Evolutionary conservation across 2,113 vertebrate species (phyloP), one percentile per base, ranked within the genome.

Genomic region (Amazona guildingii): DNA sequence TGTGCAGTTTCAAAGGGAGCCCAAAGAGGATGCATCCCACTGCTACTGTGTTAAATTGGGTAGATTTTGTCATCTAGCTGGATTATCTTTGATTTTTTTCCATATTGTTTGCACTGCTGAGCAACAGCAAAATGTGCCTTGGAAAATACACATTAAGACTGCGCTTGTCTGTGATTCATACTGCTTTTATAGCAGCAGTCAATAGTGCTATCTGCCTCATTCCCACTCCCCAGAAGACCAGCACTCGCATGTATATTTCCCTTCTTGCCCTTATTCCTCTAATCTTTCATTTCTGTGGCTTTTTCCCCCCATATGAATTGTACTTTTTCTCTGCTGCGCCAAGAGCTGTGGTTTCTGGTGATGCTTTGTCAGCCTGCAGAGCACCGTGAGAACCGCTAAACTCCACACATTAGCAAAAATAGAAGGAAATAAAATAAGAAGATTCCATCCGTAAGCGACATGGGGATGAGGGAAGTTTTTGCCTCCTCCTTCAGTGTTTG

Each of bases 231-330:
- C 86, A 78, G 51, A 70, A 90, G 80, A 61, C 59, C 9, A 2
- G 68, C 28, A 75, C 73, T 55, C 4, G 1, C 3, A 1, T 0
- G 0, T 5, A 25, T 64, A 76, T 59, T 49, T 54, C 51, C 35
- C 43, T 77, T 67, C 62, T 81, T 70, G 17, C n/a, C 81, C 46
- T 88, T 81, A 24, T 33, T 86, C 43, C 51, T 86, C 61, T 84
- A 13, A 46, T 51, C 12, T 91, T 66, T 37, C 29, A 17, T 33
- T 82, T 49, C 64, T 63, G 17, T 46, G 17, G 19, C 10, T 16
- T 37, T 3, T 2, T 3, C 1, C 2, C 10, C 7, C 39, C 3
- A 0, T 16, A 46, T 21, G 41, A 63, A 70, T 70, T 43, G 43
- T 29, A 63, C 14, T 59, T 90, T 67, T 91, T n/a, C 54, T 69